Base-by-base conservation (phyloP, 2,888 invertebrate genomes). In the Zygothrica quintamaculata region DNA sequence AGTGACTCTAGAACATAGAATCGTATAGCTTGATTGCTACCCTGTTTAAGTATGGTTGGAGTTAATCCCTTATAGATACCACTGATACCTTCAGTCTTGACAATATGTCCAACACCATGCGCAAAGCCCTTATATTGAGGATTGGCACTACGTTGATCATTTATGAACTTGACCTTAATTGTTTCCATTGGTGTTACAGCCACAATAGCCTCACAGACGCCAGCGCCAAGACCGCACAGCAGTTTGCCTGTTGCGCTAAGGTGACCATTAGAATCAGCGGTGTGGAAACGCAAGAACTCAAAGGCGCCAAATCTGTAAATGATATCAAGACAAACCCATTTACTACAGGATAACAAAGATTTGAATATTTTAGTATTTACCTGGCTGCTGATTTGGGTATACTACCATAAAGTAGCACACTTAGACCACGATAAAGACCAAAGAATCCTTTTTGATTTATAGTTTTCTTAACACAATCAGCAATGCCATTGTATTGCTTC, bases 181-280 rank as follows among this genome's bases (percentile, higher is more conserved):
- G 99, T 99, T 91, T 99, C 99, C 99, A 99, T 99, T 7, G 99
- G 99, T 0, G 99, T 99, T 1, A 99, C 99, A 1, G 97, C 99
- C 74, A 99, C 93, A 62, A 99, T 93, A 1, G 99, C 99, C 91
- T 99, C 99, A 50, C 94, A 94, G 1, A 99, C 94, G 15, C 99
- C 99, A 3, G 99, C 99, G 12, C 98, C 97, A 52, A 99, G 92
- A 76, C 99, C 99, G 91, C 98, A 98, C 0, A 96, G 90, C 52
- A 99, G 91, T 88, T 98, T 94, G 60, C 94, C 95, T 0, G 93
- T 92, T 1, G 93, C 94, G 13, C 94, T 93, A 47, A 99, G 92
- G 42, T 96, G 96, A 0, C 99, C 99, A 67, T 94, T 93, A 1
- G 94, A 93, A 77, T 95, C 95, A 0, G 95, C 93, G 91, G 95